Conservation (phyloP, 2,797 vertebrate genomes). For the Caiman crocodilus region DNA sequence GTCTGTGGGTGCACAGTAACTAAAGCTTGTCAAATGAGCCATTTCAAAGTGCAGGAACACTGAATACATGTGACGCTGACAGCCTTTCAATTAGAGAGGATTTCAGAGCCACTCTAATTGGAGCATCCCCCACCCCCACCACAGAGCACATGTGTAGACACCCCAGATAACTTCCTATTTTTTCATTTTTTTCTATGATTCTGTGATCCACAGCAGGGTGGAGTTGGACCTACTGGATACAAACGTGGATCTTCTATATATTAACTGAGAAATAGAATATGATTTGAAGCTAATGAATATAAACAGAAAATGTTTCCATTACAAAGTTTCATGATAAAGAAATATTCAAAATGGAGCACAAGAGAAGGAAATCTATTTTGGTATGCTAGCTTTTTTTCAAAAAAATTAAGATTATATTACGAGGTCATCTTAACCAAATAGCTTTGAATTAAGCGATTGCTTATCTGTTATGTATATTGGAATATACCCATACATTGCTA, state of each 20-base stretch:
- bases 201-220: background rate
- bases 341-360: background rate
- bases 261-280: background rate
- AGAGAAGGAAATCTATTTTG: slow-evolving; percentile 24
- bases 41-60: no score
- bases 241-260: background rate
- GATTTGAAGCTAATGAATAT: background rate
- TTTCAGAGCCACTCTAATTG: no score
- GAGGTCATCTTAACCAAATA: slow-evolving; percentile 49
- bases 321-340: background rate
- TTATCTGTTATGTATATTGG: slow-evolving; percentile 72
- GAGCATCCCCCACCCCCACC: no score
- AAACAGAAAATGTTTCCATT: background rate
- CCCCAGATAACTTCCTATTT: no score
- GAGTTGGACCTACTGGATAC: background rate
- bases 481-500: slow-evolving; percentile 46
- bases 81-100: no score
- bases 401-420: slow-evolving; percentile 36
- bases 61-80: no score
- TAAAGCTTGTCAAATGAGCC: no score
- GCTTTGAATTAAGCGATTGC: slow-evolving; percentile 63
- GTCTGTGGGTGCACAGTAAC: no score
- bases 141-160: no score
- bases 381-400: background rate
- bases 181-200: no score